Conservation (phyloP, 30 jellyfish, hydroid and myxozoan genomes). For the Turritopsis rubra region DNA sequence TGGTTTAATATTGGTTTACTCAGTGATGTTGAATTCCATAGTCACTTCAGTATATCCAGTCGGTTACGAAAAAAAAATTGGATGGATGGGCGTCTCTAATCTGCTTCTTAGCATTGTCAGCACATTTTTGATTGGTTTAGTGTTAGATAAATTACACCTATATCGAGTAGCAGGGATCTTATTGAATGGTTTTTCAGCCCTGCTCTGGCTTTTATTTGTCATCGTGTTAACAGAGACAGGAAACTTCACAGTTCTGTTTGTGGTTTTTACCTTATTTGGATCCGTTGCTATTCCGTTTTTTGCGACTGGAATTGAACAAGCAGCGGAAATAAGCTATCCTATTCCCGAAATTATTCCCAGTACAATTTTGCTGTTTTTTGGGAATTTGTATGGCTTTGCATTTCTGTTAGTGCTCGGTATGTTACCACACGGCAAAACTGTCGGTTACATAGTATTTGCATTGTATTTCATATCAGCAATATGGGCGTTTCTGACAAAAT, state of each 20-base stretch:
- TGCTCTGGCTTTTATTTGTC: slow-evolving; percentile 30
- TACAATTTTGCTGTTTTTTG: slow-evolving; percentile 40
- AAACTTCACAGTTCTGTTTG: slow-evolving; percentile 29
- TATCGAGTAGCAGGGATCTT: slow-evolving; percentile 43
- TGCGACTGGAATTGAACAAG: slow-evolving; percentile 58
- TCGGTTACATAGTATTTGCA: slow-evolving; percentile 20
- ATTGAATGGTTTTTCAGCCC: slow-evolving; percentile 32
- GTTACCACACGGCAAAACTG: slow-evolving; percentile 36
- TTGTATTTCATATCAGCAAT: slow-evolving; percentile 32
- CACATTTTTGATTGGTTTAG: slow-evolving; percentile 43
- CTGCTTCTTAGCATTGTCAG: slow-evolving; percentile 45
- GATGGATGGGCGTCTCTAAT: slow-evolving; percentile 59
- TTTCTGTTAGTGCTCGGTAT: slow-evolving; percentile 40
- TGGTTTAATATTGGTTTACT: slow-evolving; percentile 35
- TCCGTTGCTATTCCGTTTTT: slow-evolving; percentile 54
- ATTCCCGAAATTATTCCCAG: slow-evolving; percentile 57
- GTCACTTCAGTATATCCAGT: slow-evolving; percentile 39
- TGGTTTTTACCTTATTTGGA: slow-evolving; percentile 30
- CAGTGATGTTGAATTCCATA: slow-evolving; percentile 40
- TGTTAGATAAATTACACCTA: slow-evolving; percentile 41
- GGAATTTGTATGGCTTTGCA: slow-evolving; percentile 47
- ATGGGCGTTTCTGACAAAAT: slow-evolving; percentile 30
- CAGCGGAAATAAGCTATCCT: slow-evolving; percentile 71
- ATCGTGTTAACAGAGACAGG: slow-evolving; percentile 16
- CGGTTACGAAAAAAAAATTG: slow-evolving; percentile 43